A percentile compares a stretch with the other conserved stretches of the same genome.
phyloP scores from a whole-genome alignment of 2,113 vertebrate genomes.

The Porphyrio hochstetteri region DNA sequence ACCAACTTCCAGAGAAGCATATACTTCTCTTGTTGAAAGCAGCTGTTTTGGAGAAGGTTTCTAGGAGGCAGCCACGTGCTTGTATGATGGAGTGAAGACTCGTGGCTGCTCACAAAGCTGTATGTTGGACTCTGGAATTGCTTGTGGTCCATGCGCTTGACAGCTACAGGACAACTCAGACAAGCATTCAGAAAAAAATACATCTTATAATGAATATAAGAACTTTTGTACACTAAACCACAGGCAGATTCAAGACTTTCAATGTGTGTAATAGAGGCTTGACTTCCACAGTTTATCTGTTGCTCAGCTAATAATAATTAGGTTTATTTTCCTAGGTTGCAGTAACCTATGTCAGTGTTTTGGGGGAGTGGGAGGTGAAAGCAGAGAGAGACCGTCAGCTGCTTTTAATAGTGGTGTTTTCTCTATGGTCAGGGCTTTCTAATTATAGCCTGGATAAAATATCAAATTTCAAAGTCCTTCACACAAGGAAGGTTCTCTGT shows the following conservation, averaged over 20 bases:
- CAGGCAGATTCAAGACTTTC: neutral
- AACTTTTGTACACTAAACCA: neutral
- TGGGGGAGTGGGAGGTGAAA: neutral
- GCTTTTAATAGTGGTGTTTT: neutral
- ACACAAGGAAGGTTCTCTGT: neutral
- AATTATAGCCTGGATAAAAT: conserved; percentile 18
- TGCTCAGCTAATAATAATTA: neutral
- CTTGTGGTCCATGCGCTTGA: neutral
- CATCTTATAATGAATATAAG: neutral
- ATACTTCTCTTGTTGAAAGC: neutral
- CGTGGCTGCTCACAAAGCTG: neutral
- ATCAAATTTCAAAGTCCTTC: conserved; percentile 13
- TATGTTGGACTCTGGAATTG: neutral
- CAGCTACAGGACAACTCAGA: neutral
- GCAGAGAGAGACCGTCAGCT: neutral
- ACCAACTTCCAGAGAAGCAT: neutral
- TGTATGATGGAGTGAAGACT: neutral
- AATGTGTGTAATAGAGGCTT: neutral
- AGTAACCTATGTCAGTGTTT: neutral
- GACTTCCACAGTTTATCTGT: neutral
- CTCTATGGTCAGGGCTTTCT: neutral
- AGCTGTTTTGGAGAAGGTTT: neutral
- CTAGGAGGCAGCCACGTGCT: neutral
- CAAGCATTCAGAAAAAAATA: neutral
- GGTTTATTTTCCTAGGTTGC: neutral